Base-by-base conservation (phyloP, 1,140 invertebrate species). In the Platyscapa corneri region DNA sequence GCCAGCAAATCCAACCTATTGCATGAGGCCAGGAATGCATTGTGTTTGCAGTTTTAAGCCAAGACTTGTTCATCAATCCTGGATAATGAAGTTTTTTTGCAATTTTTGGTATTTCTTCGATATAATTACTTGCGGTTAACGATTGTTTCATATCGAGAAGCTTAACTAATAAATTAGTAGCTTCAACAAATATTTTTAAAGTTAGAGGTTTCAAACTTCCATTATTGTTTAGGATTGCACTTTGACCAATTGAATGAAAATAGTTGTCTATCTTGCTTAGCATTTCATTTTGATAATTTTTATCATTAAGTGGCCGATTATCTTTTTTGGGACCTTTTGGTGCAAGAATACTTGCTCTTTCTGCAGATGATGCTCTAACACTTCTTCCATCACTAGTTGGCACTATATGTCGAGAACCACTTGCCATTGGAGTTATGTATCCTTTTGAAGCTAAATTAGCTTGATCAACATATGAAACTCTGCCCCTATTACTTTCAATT, bases 1-100 rank as follows among this genome's bases (percentile, higher is more conserved):
- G 88, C 91, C 94, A 95, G 7, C 92, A 91, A 18, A 95, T 89
- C 91, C 95, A 94, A 0, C 93, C 94, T 0, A 95, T 88, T 72
- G 94, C 94, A 72, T 94, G 92, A 14, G 94, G 94, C 89, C 93
- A 95, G 7, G 94, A 94, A 89, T 95, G 94, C 86, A 93, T 91
- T 0, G 94, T 93, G 89, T 95, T 95, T 56, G 94, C 94, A 1
- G 94, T 94, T 87, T 94, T 94, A 82, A 95, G 89, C 94, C 94
- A 95, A 0, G 95, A 95, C 89, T 95, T 95, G 83, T 93, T 93
- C 56, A 95, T 91, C 5, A 91, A 85, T 64, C 94, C 94, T 20
- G 94, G 94, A 91, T 95, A 95, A 85, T 94, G 90, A 75, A 95
- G 87, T 53, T 94, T 93, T 82, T 94, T 94, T 1, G 92, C 91